These are phyloP conservation scores for Gila robusta DNA, from an alignment of 2,797 vertebrate species.

Conservation along the genomic window DNA sequence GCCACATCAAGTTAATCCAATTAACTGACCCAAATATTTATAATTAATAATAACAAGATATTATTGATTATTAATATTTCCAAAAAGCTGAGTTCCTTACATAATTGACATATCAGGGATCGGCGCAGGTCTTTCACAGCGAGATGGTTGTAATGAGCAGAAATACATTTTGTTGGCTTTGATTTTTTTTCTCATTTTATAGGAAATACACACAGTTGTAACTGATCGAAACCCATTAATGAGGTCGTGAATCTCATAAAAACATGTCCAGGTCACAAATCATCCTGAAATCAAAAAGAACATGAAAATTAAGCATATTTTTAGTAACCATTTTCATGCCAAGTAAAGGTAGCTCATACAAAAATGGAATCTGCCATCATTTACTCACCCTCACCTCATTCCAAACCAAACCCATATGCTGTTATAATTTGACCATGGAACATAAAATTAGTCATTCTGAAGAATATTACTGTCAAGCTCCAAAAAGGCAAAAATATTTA, in stretches of 20 bases:
- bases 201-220: background rate
- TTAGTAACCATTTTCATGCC: background rate
- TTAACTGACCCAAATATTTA: no score
- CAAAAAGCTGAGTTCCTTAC: no score
- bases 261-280: background rate
- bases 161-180: background rate
- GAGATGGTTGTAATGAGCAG: conserved; percentile 4
- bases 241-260: background rate
- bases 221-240: background rate
- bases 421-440: background rate
- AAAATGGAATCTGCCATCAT: background rate
- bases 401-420: no score
- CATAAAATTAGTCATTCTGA: background rate
- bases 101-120: conserved; percentile 28
- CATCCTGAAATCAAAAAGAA: background rate
- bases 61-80: no score
- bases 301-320: background rate
- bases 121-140: background rate
- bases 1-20: no score
- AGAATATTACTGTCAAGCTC: background rate
- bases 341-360: background rate
- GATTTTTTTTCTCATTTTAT: background rate
- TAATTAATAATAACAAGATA: no score
- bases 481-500: background rate
- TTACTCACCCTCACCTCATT: background rate